Evolutionary conservation across 2,797 vertebrate species (phyloP).

Genomic region (Hyperoplus immaculatus): DNA sequence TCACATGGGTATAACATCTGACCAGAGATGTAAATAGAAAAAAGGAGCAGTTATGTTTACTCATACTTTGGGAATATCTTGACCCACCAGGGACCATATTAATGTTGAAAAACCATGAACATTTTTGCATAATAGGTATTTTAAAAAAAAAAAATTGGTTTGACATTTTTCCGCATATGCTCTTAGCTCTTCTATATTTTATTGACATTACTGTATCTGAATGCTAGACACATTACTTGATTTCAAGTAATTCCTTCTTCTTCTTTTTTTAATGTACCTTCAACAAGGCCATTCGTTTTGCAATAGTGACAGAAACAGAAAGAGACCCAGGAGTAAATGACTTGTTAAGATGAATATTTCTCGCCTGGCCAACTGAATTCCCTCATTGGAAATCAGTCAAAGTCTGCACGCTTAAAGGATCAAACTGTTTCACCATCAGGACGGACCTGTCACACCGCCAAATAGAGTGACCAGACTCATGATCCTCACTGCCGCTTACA

Average conservation of each 20-base stretch:
- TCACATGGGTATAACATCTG: no score
- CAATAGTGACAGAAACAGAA: not conserved
- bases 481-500: constrained; percentile 67
- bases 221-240: not conserved
- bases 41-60: no score
- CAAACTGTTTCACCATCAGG: constrained; percentile 46
- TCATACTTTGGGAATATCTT: no score
- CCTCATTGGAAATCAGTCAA: constrained; percentile 26
- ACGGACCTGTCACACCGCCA: constrained; percentile 55
- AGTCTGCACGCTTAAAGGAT: constrained; percentile 39
- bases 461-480: constrained; percentile 57
- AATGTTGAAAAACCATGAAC: no score
- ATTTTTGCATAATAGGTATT: no score
- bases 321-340: not conserved
- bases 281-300: not conserved
- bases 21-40: no score
- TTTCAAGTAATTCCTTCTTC: not conserved
- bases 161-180: not conserved
- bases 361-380: constrained; percentile 17
- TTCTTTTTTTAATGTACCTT: not conserved
- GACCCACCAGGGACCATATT: no score
- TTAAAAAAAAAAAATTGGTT: no score
- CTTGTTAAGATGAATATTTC: constrained; percentile 32
- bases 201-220: not conserved
- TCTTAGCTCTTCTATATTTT: not conserved